phyloP scores from a whole-genome alignment of 2,888 invertebrate genomes.

The Diplolepis rosae region DNA sequence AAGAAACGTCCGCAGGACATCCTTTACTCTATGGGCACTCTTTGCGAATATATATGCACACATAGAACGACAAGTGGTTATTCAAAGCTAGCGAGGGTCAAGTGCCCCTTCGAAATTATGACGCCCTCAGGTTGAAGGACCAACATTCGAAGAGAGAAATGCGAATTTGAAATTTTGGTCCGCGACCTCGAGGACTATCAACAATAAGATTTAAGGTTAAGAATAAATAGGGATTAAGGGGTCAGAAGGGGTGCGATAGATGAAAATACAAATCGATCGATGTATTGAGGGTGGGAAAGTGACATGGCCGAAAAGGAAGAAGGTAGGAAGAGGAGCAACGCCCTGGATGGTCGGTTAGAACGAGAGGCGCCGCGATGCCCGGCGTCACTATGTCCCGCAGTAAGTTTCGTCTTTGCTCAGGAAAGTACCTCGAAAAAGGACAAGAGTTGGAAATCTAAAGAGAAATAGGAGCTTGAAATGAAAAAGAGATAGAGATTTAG shows the following conservation, averaged over 20 bases:
- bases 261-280: neutral
- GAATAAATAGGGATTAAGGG: neutral
- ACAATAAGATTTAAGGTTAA: neutral
- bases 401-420: neutral
- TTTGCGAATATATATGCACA: neutral
- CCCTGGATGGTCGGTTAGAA: constrained; percentile 15
- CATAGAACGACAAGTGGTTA: constrained; percentile 4
- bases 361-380: constrained; percentile 31
- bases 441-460: neutral
- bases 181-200: neutral
- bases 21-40: neutral
- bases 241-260: neutral
- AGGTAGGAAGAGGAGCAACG: constrained; percentile 29
- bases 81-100: neutral
- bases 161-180: neutral
- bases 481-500: neutral
- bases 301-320: constrained; percentile 29
- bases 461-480: neutral
- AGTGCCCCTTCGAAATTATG: neutral
- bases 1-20: constrained; percentile 6
- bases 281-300: neutral
- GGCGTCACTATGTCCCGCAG: constrained; percentile 39
- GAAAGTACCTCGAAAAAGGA: neutral
- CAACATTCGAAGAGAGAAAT: neutral
- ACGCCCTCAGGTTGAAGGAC: neutral